phyloP scores from a whole-genome alignment of 2,888 invertebrate genomes.

The Acanthococcus lagerstroemiae region DNA sequence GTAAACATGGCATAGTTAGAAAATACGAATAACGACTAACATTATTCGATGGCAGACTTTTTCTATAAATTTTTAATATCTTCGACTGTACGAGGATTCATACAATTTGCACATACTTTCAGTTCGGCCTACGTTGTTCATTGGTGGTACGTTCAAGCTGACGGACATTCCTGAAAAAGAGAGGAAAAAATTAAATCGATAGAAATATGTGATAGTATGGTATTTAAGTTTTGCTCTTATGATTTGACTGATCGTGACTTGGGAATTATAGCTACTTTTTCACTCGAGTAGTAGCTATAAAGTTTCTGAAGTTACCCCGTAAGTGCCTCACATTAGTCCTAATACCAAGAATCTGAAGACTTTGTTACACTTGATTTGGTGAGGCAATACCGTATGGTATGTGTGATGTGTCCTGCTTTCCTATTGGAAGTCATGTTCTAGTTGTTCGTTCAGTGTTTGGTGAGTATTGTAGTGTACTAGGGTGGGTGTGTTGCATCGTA shows the following conservation, averaged over 20 bases:
- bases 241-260: neutral
- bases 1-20: constrained; percentile 25
- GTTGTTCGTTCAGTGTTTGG: no score
- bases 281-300: no score
- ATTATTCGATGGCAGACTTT: constrained; percentile 30
- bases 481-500: no score
- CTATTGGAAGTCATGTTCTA: no score
- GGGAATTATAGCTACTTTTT: no score
- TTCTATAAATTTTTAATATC: constrained; percentile 42
- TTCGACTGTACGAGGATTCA: constrained; percentile 70
- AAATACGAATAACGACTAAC: constrained; percentile 26
- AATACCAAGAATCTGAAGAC: no score
- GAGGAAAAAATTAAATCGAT: neutral
- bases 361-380: no score
- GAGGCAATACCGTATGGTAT: no score
- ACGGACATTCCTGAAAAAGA: constrained; percentile 46
- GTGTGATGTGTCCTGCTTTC: no score
- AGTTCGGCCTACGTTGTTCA: constrained; percentile 47
- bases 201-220: neutral
- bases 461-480: no score
- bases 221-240: neutral
- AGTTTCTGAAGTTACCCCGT: no score
- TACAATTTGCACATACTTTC: constrained; percentile 79
- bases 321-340: no score
- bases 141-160: constrained; percentile 53